Conservation (phyloP, 2,888 invertebrate species). For the Schrankia costaestrigalis region DNA sequence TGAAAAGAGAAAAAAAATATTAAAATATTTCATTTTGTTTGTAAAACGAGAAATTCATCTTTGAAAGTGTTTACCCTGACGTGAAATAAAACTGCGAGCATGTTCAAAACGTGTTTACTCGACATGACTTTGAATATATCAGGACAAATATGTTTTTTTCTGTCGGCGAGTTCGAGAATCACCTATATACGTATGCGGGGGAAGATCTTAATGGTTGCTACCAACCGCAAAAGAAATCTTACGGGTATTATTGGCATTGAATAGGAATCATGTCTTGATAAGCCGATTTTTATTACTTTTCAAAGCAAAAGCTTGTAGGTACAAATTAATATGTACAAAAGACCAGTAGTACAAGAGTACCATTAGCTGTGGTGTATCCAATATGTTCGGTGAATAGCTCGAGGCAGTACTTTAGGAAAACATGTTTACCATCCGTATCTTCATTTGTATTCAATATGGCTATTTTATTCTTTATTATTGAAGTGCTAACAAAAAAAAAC, state of each 20-base stretch:
- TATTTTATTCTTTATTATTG: too few relatives aligned
- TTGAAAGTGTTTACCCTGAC: constrained; percentile 64
- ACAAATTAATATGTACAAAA: constrained; percentile 61
- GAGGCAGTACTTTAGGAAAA: constrained; percentile 21
- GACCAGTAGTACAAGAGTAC: constrained; percentile 27
- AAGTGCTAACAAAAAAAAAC: too few relatives aligned
- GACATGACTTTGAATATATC: constrained; percentile 48
- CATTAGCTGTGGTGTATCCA: constrained; percentile 43
- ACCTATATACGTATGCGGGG: constrained; percentile 28
- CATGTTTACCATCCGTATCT: constrained; percentile 5
- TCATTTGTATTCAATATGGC: constrained; percentile 12
- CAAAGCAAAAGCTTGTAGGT: constrained; percentile 60
- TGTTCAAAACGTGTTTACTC: constrained; percentile 62
- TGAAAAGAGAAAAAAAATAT: constrained; percentile 46
- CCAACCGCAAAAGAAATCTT: constrained; percentile 31
- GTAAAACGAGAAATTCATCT: constrained; percentile 64
- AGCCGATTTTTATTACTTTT: constrained; percentile 76
- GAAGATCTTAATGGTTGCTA: constrained; percentile 21
- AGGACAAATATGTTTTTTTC: constrained; percentile 49
- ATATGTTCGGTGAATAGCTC: too few relatives aligned
- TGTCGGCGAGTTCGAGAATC: constrained; percentile 39
- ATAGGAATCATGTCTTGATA: constrained; percentile 58
- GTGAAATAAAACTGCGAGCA: constrained; percentile 67
- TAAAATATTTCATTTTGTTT: constrained; percentile 66
- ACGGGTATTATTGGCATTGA: constrained; percentile 51